Conservation (phyloP, 2,797 vertebrate species). For the Gymnopithys bicolor region DNA sequence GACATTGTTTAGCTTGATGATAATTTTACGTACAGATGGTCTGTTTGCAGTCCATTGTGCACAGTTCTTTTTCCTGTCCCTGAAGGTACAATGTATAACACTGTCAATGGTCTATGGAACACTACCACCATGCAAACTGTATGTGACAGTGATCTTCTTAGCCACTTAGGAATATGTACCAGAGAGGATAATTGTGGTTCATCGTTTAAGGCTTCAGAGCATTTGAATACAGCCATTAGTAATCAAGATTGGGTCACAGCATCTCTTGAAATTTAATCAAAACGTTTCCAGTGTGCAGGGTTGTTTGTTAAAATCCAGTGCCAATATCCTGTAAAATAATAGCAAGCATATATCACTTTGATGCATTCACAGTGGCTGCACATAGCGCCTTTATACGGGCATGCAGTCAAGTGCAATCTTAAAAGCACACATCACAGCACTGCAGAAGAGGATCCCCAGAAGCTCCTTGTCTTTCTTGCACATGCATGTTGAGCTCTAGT, state of each 20-base stretch:
- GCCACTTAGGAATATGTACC: background rate
- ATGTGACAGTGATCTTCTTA: background rate
- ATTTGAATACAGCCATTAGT: background rate
- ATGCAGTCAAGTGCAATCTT: background rate
- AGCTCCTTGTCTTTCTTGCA: background rate
- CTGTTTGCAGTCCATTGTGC: conserved; percentile 40
- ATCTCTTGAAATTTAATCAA: conserved; percentile 6
- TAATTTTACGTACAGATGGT: conserved; percentile 35
- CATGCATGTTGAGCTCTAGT: background rate
- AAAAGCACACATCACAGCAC: background rate
- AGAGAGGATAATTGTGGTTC: background rate
- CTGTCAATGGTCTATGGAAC: background rate
- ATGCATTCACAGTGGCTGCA: background rate
- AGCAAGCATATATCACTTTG: background rate
- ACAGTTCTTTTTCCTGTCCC: background rate
- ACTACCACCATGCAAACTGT: background rate
- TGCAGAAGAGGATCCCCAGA: background rate
- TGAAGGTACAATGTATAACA: fast-evolving
- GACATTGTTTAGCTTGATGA: background rate
- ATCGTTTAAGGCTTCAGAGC: background rate
- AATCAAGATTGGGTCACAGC: background rate
- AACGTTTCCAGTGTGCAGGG: background rate
- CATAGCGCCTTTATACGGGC: fast-evolving
- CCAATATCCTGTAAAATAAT: background rate
- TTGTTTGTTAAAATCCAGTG: background rate